These are phyloP conservation scores for Zootermopsis nevadensis DNA, from an alignment of 2,888 invertebrate species.

Conservation along the genomic window DNA sequence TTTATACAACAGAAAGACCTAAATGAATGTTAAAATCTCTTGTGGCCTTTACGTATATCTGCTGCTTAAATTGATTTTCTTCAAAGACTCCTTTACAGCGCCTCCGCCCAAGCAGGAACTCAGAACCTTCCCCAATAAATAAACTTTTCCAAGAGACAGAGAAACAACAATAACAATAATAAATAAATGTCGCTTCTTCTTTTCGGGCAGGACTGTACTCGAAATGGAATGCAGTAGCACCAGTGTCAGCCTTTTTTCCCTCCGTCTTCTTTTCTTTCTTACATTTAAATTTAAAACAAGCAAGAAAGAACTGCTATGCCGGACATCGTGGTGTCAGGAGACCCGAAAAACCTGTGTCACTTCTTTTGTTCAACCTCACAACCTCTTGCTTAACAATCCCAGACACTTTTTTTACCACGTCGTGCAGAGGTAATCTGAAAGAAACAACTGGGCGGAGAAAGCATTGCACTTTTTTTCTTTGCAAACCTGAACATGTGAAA, in stretches of 20 bases:
- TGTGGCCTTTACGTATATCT: background rate
- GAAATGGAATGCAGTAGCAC: conserved; percentile 41
- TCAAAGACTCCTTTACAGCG: background rate
- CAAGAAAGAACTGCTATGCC: conserved; percentile 20
- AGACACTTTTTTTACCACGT: conserved; percentile 23
- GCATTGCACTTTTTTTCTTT: background rate
- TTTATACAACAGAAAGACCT: background rate
- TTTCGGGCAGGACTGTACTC: conserved; percentile 36
- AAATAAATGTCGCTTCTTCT: background rate
- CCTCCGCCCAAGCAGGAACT: background rate
- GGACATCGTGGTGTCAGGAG: conserved; percentile 51
- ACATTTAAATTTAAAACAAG: conserved; percentile 44
- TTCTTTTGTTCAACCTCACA: conserved; percentile 44
- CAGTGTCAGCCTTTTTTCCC: conserved; percentile 34
- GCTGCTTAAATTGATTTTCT: background rate
- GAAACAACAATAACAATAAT: background rate
- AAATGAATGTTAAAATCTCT: background rate
- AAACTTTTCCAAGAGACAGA: background rate
- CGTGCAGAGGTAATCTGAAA: background rate
- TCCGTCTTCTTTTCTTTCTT: conserved; percentile 17
- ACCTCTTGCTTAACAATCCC: conserved; percentile 33
- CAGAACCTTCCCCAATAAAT: too few relatives aligned
- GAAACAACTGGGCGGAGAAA: background rate
- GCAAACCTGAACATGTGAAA: too few relatives aligned
- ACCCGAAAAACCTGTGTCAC: conserved; percentile 46